Base-by-base conservation (phyloP, 2,113 vertebrate genomes). In the Rousettus leschenaultii region DNA sequence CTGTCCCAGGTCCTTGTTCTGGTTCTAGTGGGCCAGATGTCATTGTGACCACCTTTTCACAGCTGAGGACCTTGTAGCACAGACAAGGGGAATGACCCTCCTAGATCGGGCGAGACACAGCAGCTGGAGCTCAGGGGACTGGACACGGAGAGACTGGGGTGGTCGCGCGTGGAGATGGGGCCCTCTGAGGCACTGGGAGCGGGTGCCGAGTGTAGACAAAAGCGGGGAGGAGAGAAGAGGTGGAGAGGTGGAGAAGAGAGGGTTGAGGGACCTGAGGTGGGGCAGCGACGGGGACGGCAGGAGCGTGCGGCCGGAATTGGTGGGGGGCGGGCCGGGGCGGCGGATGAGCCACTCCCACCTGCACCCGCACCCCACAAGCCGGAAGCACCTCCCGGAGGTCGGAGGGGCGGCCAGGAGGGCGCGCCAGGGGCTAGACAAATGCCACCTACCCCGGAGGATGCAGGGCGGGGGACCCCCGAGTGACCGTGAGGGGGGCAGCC, bases 341-440 rank as follows among this genome's bases (percentile, higher is more conserved):
- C 0, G 2, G 14, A 15, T 18, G 38, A 16, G 18, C 33, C 57
- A 24, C 35, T 19, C 30, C 35, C 16, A 3, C 9, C 13, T 2
- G 12, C 38, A 6, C 16, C 28, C 24, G 4, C 45, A 21, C 30
- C 73, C 7, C 14, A 0, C 59, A 24, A 33, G 13, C 78, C 43
- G 51, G 48, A 68, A 38, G 24, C 10, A 35, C 28, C 24, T 30
- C 18, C 14, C 4, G 53, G 15, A 71, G 26, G 30, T 43, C 65
- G 45, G 57, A 38, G 18, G 33, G 24, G 21, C 0, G 11, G 30
- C 35, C 57, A 8, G 63, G 28, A 40, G 15, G 22, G 18, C 0
- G 2, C 4, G 75, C 6, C 26, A 24, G 24, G 40, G 18, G 51
- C 7, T 28, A 30, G 38, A 66, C 35, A 18, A 26, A 86, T 19